Evolutionary conservation across 1,140 invertebrate genomes (phyloP), one percentile per base, ranked within the genome.

Genomic region (Drosophila tsacasi): DNA sequence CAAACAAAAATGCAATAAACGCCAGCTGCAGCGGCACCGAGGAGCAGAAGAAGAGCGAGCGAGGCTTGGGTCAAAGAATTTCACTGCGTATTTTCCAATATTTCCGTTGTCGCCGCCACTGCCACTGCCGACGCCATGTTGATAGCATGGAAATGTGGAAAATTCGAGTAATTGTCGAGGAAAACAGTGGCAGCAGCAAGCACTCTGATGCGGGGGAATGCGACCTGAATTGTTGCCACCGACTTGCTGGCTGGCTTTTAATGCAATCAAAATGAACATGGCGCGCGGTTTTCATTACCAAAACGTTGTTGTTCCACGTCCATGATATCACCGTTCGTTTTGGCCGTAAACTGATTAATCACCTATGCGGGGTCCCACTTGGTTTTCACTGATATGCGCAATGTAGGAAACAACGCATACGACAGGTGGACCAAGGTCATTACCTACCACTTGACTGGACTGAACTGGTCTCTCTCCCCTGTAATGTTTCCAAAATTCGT

Each of bases 401-500:
- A n/a, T 62, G 19, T 64, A 57, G 60, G 44, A 69, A 54, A 76
- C 82, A 81, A 82, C 81, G 78, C 78, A 90, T 90, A 68, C 85
- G 81, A 82, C 85, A 80, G 85, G 85, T 90, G 81, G 81, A 85
- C 81, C 85, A 90, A 90, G 85, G 85, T 90, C 85, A 90, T 91
- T 90, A 83, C 61, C 85, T 74, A 66, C 52, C 79, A 64, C 69
- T 89, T 68, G 69, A 75, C 27, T n/a, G 30, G 37, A 15, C 6
- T 32, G 37, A 6, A 2, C 30, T 47, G 23, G 39, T 49, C 23
- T 4, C 27, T 37, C 8, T 5, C 32, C 25, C n/a, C 5, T 81
- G 71, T 79, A 83, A 80, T 76, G 47, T 39, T 44, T 40, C 54
- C 54, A 39, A 49, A 49, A 49, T 76, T 39, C 50, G 59, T 61